Base-by-base conservation (phyloP, 1,140 invertebrate genomes). In the Sipha flava region DNA sequence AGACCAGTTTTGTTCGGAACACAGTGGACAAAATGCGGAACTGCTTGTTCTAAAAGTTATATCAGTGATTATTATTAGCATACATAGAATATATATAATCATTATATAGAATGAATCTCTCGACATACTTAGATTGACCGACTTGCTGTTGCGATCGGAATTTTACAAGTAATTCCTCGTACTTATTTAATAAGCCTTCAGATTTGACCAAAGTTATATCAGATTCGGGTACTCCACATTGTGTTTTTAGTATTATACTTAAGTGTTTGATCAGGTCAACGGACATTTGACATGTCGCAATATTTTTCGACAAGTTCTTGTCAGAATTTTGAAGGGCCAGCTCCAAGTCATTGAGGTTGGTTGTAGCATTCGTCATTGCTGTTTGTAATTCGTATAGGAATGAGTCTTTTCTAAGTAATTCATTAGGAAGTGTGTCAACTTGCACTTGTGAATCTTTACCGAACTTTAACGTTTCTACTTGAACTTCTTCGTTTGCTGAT, bases 1-100 rank as follows among this genome's bases (percentile, higher is more conserved):
- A 80, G 91, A 90, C 93, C 94, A 95, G 85, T 95, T 95, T 80
- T 92, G 90, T 83, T 91, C 90, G 57, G 92, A 93, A 84, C 93
- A 95, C 72, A 94, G 86, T 9, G 92, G 92, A 84, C 93, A 94
- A 2, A 59, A 40, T 6, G 52, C 14, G 6, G 72, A 34, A 59
- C n/a, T 57, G 29, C n/a, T 34, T 68, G 40, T 64, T n/a, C 40
- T 70, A 47, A 31, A 47, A 12, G 3, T 40, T 40, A 40, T 40
- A n/a, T n/a, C n/a, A n/a, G n/a, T n/a, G n/a, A n/a, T n/a, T n/a
- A n/a, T n/a, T n/a, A n/a, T n/a, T n/a, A n/a, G n/a, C n/a, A n/a
- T n/a, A n/a, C n/a, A n/a, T n/a, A n/a, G n/a, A n/a, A n/a, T n/a
- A n/a, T n/a, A n/a, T n/a, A n/a, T n/a, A n/a, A n/a, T n/a, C n/a